These are phyloP conservation scores for Coendou prehensilis DNA, from an alignment of 2,797 vertebrate genomes.

Conservation along the genomic window DNA sequence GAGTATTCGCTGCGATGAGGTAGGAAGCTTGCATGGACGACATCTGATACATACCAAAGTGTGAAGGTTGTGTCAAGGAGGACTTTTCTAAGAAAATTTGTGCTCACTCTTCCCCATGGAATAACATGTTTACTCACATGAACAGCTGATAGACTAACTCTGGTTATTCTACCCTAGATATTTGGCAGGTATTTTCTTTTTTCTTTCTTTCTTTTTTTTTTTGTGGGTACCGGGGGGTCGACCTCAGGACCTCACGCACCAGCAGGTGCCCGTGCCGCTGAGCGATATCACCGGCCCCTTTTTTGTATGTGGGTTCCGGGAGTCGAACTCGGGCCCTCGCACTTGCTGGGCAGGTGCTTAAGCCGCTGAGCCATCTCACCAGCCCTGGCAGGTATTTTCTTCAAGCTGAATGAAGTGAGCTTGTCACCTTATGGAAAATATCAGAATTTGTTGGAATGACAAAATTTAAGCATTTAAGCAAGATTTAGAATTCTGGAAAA, in stretches of 20 bases:
- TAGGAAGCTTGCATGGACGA: background rate
- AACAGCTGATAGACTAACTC: background rate
- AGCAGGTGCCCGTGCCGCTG: too few relatives aligned
- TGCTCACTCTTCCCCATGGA: background rate
- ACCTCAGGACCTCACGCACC: too few relatives aligned
- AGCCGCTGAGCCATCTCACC: too few relatives aligned
- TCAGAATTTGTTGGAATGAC: background rate
- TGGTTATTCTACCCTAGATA: background rate
- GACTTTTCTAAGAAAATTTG: background rate
- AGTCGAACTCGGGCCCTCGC: too few relatives aligned
- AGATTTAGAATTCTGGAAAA: slow-evolving; percentile 10
- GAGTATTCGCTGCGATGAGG: background rate
- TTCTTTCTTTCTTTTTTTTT: too few relatives aligned
- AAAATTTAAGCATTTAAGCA: slow-evolving; percentile 14
- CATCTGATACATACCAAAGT: too few relatives aligned
- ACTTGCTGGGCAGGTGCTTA: too few relatives aligned
- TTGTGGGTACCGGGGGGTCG: too few relatives aligned
- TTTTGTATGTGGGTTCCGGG: too few relatives aligned
- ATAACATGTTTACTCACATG: background rate
- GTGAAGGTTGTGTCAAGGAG: background rate
- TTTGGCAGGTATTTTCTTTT: background rate
- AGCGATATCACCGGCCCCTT: too few relatives aligned
- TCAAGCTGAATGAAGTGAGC: background rate
- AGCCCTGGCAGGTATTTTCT: background rate
- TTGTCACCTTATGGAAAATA: slow-evolving; percentile 28